phyloP scores from a whole-genome alignment of 2,797 vertebrate genomes.

The Phyllotis vaccarum region DNA sequence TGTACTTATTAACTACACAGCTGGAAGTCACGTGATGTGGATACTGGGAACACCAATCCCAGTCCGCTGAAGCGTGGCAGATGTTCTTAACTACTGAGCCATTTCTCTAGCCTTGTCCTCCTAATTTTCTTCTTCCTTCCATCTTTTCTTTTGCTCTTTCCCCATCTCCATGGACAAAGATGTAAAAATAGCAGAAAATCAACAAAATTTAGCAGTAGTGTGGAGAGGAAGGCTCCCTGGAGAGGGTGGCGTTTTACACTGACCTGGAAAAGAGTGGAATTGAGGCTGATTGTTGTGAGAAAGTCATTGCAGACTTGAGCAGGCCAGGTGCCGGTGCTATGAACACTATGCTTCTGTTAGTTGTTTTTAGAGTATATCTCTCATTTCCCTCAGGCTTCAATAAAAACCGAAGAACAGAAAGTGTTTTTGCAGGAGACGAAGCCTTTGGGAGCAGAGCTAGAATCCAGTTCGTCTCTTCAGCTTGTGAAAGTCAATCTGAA shows the following conservation, averaged over 20 bases:
- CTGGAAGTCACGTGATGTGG: background rate
- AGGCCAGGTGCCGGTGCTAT: background rate
- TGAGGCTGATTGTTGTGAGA: background rate
- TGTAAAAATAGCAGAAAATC: background rate
- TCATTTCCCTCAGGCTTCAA: slow-evolving; percentile 22
- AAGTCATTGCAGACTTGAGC: background rate
- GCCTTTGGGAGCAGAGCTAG: slow-evolving; percentile 3
- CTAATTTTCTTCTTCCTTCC: background rate
- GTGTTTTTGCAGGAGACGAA: background rate
- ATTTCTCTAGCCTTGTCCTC: background rate
- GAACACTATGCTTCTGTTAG: background rate
- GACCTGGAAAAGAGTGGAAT: background rate
- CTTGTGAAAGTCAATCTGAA: background rate
- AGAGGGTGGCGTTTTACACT: background rate
- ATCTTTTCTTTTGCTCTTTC: background rate
- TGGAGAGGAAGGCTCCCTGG: background rate
- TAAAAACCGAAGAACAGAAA: background rate
- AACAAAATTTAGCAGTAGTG: background rate
- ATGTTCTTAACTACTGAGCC: background rate
- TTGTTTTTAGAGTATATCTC: background rate
- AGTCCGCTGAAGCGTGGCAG: background rate
- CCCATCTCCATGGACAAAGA: background rate
- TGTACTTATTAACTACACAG: background rate
- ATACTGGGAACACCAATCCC: background rate
- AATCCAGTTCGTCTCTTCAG: background rate